Evolutionary conservation across 2,888 invertebrate genomes (phyloP).

Genomic region (Cylloceria caligata): DNA sequence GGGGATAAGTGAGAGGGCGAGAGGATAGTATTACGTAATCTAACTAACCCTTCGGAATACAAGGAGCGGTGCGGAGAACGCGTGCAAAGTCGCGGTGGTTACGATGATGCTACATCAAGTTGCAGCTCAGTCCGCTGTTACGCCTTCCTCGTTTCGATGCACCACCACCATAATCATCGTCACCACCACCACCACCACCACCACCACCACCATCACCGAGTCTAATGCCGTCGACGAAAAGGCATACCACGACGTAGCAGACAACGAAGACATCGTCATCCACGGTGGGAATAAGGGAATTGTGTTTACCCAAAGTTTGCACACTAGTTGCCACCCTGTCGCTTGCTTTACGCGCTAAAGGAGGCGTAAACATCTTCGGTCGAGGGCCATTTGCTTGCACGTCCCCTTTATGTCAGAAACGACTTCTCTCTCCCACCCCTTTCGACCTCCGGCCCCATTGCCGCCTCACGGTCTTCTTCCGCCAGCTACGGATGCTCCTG

Average conservation of each 20-base stretch:
- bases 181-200: neutral
- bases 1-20: slow-evolving; percentile 7
- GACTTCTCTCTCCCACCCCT: slow-evolving; percentile 50
- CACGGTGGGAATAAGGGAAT: slow-evolving; percentile 79
- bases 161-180: no score
- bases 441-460: slow-evolving; percentile 63
- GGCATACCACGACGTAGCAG: slow-evolving; percentile 22
- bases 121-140: slow-evolving; percentile 12
- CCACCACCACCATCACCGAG: neutral
- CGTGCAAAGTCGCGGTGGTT: slow-evolving; percentile 53
- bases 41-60: slow-evolving; percentile 45
- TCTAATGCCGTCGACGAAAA: neutral
- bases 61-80: slow-evolving; percentile 28
- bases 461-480: neutral
- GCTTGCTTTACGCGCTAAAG: slow-evolving; percentile 77
- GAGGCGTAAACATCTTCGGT: slow-evolving; percentile 81
- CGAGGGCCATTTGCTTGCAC: slow-evolving; percentile 73
- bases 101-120: slow-evolving; percentile 57
- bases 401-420: slow-evolving; percentile 68
- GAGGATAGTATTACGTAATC: slow-evolving; percentile 28
- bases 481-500: slow-evolving; percentile 31
- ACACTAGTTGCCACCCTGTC: slow-evolving; percentile 80
- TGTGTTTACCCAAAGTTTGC: slow-evolving; percentile 83
- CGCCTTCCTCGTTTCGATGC: slow-evolving; percentile 3
- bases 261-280: slow-evolving; percentile 18